These are phyloP conservation scores for Phycodurus eques DNA, from an alignment of 2,113 vertebrate genomes.

Conservation along the genomic window DNA sequence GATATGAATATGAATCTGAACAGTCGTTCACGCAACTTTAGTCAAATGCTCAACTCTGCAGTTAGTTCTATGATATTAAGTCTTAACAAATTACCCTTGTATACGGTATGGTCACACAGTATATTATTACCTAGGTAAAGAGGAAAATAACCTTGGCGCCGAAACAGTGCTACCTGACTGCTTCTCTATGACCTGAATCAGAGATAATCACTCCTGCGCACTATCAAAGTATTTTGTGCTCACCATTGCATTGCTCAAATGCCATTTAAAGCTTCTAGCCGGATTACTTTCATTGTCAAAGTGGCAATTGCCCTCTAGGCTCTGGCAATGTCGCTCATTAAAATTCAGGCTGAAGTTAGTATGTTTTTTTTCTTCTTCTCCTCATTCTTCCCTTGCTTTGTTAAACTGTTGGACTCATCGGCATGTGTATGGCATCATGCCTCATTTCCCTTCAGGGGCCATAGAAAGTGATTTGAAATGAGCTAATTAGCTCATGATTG, in stretches of 20 bases:
- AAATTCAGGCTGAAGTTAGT: slow-evolving; percentile 6
- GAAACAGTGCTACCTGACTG: not conserved
- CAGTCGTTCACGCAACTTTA: not conserved
- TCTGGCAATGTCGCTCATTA: slow-evolving; percentile 4
- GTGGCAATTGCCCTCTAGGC: not conserved
- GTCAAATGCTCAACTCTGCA: not conserved
- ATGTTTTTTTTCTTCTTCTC: not conserved
- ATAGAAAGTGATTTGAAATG: not conserved
- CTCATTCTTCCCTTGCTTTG: not conserved
- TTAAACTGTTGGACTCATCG: not conserved
- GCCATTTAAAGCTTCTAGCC: slow-evolving; percentile 1
- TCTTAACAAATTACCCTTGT: not conserved
- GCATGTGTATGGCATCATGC: not conserved
- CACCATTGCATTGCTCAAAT: slow-evolving; percentile 2
- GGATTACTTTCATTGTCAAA: not conserved
- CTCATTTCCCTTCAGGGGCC: not conserved
- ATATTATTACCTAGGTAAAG: not conserved
- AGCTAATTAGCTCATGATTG: slow-evolving; percentile 6
- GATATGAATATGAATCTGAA: not conserved
- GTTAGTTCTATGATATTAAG: not conserved
- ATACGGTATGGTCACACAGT: not conserved
- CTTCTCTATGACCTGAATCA: not conserved
- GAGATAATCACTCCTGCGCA: not conserved
- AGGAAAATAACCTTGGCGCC: not conserved
- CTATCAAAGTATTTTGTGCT: slow-evolving; percentile 1